Evolutionary conservation across 1,140 invertebrate genomes (phyloP).

Genomic region (Drosophila rufa): DNA sequence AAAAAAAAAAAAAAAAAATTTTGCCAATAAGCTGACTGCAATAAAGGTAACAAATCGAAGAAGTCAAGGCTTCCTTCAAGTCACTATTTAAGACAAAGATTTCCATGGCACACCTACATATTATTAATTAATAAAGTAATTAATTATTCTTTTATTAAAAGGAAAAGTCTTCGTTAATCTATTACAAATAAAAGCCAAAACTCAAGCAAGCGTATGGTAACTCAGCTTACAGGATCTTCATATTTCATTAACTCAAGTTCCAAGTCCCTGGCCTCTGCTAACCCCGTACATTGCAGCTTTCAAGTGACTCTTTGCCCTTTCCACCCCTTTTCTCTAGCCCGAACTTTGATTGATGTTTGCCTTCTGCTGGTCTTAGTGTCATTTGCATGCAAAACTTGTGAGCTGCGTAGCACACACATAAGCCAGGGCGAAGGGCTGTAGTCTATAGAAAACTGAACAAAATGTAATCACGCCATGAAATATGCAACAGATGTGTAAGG

Average conservation of each 20-base stretch:
- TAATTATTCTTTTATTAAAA: not conserved
- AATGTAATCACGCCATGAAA: slow-evolving; percentile 75
- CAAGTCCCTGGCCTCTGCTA: not conserved
- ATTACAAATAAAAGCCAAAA: not conserved
- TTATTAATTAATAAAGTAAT: not conserved
- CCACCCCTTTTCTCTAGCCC: not conserved
- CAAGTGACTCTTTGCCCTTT: slow-evolving; percentile 14
- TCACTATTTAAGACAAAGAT: not conserved
- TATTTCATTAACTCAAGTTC: slow-evolving; percentile 14
- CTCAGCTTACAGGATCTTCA: not conserved
- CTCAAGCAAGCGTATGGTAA: not conserved
- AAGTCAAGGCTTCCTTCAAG: not conserved
- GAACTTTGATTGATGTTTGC: slow-evolving; percentile 60
- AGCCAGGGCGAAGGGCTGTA: not conserved
- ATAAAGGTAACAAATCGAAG: no score
- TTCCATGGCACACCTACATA: not conserved
- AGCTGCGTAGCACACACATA: slow-evolving; percentile 18
- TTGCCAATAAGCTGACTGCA: no score
- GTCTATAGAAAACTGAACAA: slow-evolving; percentile 28
- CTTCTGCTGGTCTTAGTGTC: slow-evolving; percentile 25
- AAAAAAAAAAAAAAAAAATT: no score
- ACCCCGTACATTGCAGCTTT: slow-evolving; percentile 22
- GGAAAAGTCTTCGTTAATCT: not conserved
- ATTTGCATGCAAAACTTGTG: slow-evolving; percentile 62
- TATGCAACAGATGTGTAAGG: slow-evolving; percentile 69